Base-by-base conservation (phyloP, 2,797 vertebrate species). In the Alectoris magna region DNA sequence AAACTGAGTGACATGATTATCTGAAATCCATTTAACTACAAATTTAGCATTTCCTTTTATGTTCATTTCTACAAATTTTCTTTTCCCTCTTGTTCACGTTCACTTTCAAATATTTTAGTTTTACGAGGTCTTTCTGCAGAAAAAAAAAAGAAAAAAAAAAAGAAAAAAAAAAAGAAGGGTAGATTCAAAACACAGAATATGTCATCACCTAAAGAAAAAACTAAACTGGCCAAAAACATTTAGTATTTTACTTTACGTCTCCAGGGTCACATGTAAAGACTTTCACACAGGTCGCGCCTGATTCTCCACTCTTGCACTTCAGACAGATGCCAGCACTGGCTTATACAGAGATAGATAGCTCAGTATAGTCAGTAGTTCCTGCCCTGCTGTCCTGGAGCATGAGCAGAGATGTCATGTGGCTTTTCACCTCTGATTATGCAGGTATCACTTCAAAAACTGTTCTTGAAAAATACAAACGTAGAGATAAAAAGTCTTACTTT, bases 21-120 rank as follows among this genome's bases (percentile, higher is more conserved):
- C 53, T 92, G 49, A 91, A 93, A 14, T 95, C 84, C 49, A 88
- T 93, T 95, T 90, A 49, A 90, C 92, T 94, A 94, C 70, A 91
- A 53, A 91, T 92, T 90, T 82, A 91, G 82, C 83, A 86, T 84
- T 95, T 92, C 41, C 90, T 93, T 53, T 93, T 78, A 88, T 91
- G n/a, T 12, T 87, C 27, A 13, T 9, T 89, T 22, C 51, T 70
- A 60, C 70, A 87, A 53, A 91, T 86, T 84, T 87, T 89, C 69
- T 91, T 80, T 63, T 46, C 24, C 24, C 31, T 89, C 91, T 94
- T 85, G 55, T 89, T 95, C 75, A 55, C 10, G 11, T 80, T 60
- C 46, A 69, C 14, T 77, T 91, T 66, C 31, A 29, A 48, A 78
- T 55, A 53, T 15, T 41, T 21, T 26, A 64, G 31, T 51, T 53